Evolutionary conservation across 2,797 vertebrate genomes (phyloP), one percentile per base, ranked within the genome.

Genomic region (Morelia viridis): DNA sequence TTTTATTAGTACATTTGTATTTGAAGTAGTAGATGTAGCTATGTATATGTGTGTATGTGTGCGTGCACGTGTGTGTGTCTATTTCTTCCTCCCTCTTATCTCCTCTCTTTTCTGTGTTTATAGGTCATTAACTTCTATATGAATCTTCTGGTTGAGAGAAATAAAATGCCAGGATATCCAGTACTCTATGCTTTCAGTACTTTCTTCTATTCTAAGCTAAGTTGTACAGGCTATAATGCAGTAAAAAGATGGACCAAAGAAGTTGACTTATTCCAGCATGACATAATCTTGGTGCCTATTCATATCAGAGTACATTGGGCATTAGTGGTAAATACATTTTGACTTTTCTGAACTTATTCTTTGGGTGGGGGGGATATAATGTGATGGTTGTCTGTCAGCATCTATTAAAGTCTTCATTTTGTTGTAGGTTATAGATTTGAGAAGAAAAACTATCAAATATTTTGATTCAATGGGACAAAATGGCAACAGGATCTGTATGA

Each of bases 71-170:
- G 12, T 58, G 3, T 41, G 1, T 46, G 19, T 71, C 10, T 57
- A 7, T 89, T 92, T 62, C 53, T 3, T 58, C 88, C 60, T 46
- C 12, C 88, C 60, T 46, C 10, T 58, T 57, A 7, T 92, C 80
- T 94, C 3, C 1, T 4, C 1, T 88, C 2, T 92, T 50, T 88
- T 87, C 35, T 71, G n/a, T 84, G 1, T 87, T 87, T 84, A 80
- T 88, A 99, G 99, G 97, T 99, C 89, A 98, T 99, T 88, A 99
- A 99, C 97, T 99, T 99, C 98, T 99, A 99, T 97, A 97, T 99
- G 95, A 97, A 97, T 95, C 98, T 99, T 93, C 94, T 99, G 89
- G 95, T 98, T 97, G 98, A 99, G 94, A 98, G 98, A 90, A 97
- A 94, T 88, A 98, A 97, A 64, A 95, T 97, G 60, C 96, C 97